These are phyloP conservation scores for Pseudorasbora parva DNA, from an alignment of 2,113 vertebrate genomes.

Conservation along the genomic window DNA sequence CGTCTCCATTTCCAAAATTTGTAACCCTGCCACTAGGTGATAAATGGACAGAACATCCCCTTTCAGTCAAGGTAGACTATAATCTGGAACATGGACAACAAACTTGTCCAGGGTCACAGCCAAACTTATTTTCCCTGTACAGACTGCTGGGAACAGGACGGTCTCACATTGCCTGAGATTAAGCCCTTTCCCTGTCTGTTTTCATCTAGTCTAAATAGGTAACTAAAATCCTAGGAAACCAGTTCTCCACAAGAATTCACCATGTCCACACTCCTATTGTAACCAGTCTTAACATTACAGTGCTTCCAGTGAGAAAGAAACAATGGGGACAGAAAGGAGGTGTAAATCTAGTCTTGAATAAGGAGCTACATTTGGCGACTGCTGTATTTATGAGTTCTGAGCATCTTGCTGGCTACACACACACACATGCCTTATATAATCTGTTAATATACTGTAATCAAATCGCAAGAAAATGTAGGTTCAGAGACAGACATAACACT, in stretches of 20 bases:
- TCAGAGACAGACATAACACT: slow-evolving; percentile 29
- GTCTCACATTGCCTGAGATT: slow-evolving; percentile 59
- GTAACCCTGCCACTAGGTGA: background rate
- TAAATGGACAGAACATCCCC: background rate
- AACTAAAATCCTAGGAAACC: slow-evolving; percentile 58
- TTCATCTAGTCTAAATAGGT: slow-evolving; percentile 58
- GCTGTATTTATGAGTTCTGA: slow-evolving; percentile 37
- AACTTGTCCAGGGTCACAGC: slow-evolving; percentile 59
- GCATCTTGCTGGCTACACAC: slow-evolving; percentile 64
- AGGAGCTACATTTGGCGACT: slow-evolving; percentile 61
- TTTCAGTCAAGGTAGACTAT: background rate
- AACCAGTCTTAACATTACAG: slow-evolving; percentile 61
- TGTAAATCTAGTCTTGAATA: slow-evolving; percentile 64
- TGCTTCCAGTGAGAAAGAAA: slow-evolving; percentile 55
- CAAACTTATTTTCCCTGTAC: slow-evolving; percentile 49
- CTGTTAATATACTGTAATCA: slow-evolving; percentile 65
- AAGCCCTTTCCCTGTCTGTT: slow-evolving; percentile 47
- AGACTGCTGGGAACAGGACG: slow-evolving; percentile 64
- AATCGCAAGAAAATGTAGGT: slow-evolving; percentile 61
- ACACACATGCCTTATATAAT: slow-evolving; percentile 64
- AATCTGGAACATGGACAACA: background rate
- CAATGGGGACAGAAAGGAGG: slow-evolving; percentile 59
- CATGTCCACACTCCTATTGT: slow-evolving; percentile 63
- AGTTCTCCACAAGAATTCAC: slow-evolving; percentile 51
- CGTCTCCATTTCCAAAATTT: background rate